Base-by-base conservation (phyloP, 2,888 invertebrate species). In the Dynastes grantii region DNA sequence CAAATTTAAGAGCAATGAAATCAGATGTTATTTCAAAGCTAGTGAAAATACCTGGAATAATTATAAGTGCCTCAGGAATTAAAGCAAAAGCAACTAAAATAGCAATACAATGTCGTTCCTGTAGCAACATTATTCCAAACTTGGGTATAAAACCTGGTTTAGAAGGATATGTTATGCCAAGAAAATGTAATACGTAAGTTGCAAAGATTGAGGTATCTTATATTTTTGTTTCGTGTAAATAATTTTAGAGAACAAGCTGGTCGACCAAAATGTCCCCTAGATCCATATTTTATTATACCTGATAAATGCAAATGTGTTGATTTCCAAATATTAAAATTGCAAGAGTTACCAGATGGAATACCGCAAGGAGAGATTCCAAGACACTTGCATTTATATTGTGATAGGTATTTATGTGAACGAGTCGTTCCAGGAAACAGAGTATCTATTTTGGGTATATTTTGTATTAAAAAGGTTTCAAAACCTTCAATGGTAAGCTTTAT, bases 341-440 rank as follows among this genome's bases (percentile, higher is more conserved):
- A 99, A 92, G 99, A 99, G 89, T 90, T 97, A 27, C 98, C 98
- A 0, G 99, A 99, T 88, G 94, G 93, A 81, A 95, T 97, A 79
- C 98, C 98, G 0, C 98, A 98, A 86, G 99, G 99, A 65, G 99
- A 99, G 90, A 96, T 99, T 92, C 99, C 99, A 0, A 92, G 99
- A 0, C 99, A 99, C 88, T 90, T 99, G 84, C 96, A 97, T 82
- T 91, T 99, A 5, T 99, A 97, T 88, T 96, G 96, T 85, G 99
- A 99, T 86, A 93, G 98, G 85, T 94, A 94, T 87, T 90, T 99
- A 78, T 98, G 98, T 87, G 99, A 99, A 88, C 92, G 94, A 83
- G 96, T 97, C 16, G 98, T 98, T 0, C 99, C 99, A 8, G 99
- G 99, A 0, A 99, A 99, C 85, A 91, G 97, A 77, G 96, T 99